Percentiles rank a stretch among this genome's conserved stretches.
These are phyloP conservation scores for Terebella lapidaria DNA, from an alignment of 2,888 invertebrate genomes.

Conservation along the genomic window DNA sequence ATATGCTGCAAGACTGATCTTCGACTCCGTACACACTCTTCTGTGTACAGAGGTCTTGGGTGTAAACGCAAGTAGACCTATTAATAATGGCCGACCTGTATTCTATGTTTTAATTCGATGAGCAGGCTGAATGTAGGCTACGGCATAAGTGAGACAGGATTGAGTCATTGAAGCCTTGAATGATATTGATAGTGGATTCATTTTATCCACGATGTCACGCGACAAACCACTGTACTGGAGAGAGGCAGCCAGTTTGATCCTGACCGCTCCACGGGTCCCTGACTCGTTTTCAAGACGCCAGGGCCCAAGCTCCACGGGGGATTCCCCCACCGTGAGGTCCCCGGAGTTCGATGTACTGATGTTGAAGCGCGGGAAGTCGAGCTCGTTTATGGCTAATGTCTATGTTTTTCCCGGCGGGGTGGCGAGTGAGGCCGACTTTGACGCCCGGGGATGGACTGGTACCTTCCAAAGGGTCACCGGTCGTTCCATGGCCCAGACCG, in stretches of 20 bases:
- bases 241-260: slow-evolving; percentile 13
- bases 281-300: not conserved
- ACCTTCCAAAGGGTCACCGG: slow-evolving; percentile 2
- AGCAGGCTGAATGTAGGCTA: too few species aligned
- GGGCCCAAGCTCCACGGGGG: too few species aligned
- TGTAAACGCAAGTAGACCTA: too few species aligned
- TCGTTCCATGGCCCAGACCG: not conserved
- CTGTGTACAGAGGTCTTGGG: too few species aligned
- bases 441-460: slow-evolving; percentile 4
- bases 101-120: too few species aligned
- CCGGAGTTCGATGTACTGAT: slow-evolving; percentile 48
- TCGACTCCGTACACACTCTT: too few species aligned
- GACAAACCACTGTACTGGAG: slow-evolving; percentile 9
- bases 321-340: not conserved
- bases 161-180: too few species aligned
- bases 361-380: slow-evolving; percentile 63
- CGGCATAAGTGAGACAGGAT: too few species aligned
- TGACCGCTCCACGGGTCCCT: not conserved
- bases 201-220: too few species aligned
- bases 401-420: slow-evolving; percentile 88
- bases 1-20: too few species aligned
- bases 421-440: slow-evolving; percentile 33
- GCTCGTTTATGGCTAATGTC: slow-evolving; percentile 71
- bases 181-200: too few species aligned
- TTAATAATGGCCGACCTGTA: too few species aligned